These are phyloP conservation scores for Vicugna pacos DNA, from an alignment of 2,113 vertebrate species.

Conservation along the genomic window DNA sequence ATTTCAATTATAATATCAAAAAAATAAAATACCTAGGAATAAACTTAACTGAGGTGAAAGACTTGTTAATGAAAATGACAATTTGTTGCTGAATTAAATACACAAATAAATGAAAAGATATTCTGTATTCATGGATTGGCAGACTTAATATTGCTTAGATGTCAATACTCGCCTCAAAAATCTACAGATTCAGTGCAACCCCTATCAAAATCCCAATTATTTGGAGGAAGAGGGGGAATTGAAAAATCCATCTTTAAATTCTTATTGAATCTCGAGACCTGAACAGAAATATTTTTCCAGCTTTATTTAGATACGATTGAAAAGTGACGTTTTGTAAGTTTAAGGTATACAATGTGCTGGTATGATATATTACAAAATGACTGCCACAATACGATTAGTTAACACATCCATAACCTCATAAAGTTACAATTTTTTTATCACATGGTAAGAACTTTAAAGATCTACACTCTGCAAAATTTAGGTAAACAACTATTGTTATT, in stretches of 20 bases:
- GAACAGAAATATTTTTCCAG: neutral
- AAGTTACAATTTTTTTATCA: neutral
- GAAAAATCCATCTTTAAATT: neutral
- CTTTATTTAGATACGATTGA: neutral
- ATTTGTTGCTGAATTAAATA: neutral
- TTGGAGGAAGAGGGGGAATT: neutral
- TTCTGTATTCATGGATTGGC: neutral
- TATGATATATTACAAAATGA: neutral
- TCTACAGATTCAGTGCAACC: neutral
- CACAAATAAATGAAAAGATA: neutral
- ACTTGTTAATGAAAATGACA: neutral
- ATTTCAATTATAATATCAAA: neutral
- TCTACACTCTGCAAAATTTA: neutral
- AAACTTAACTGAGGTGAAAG: neutral
- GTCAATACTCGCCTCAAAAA: neutral
- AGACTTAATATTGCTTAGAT: neutral
- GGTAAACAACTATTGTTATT: neutral
- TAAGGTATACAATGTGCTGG: neutral
- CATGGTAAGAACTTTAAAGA: neutral
- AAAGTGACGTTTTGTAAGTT: neutral
- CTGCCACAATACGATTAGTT: neutral
- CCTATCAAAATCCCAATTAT: neutral
- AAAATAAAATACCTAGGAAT: neutral
- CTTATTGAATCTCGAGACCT: neutral
- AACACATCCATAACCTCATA: neutral